phyloP scores from a whole-genome alignment of 2,888 invertebrate genomes.

The Carabus problematicus region DNA sequence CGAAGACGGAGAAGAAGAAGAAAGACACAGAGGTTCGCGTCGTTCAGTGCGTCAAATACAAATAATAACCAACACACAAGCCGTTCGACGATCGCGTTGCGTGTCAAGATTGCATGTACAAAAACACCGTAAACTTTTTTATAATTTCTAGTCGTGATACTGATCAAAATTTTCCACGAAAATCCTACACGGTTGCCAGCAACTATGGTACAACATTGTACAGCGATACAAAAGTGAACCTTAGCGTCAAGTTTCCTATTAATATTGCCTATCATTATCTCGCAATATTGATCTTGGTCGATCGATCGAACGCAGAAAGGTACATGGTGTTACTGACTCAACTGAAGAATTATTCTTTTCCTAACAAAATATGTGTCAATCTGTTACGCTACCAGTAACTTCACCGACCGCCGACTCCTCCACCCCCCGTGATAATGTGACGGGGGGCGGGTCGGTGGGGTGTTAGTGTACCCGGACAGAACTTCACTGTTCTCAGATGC shows the following conservation, averaged over 20 bases:
- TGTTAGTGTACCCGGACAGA: neutral
- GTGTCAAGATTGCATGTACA: conserved; percentile 57
- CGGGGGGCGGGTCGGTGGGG: no score
- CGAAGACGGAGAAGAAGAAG: no score
- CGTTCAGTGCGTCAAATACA: no score
- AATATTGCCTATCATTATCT: conserved; percentile 49
- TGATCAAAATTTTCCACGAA: conserved; percentile 55
- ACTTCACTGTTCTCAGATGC: neutral
- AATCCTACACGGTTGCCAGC: conserved; percentile 50
- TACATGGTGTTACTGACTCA: conserved; percentile 39
- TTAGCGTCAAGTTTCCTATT: conserved; percentile 47
- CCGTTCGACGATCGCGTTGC: conserved; percentile 46
- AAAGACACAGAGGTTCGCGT: no score
- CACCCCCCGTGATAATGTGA: no score
- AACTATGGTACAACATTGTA: conserved; percentile 43
- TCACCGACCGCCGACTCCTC: no score
- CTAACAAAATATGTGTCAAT: conserved; percentile 37
- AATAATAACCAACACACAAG: no score
- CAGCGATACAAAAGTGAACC: conserved; percentile 45
- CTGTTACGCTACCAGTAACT: conserved; percentile 19
- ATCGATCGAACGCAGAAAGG: conserved; percentile 38
- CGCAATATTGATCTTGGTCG: conserved; percentile 41
- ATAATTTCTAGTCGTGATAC: conserved; percentile 53
- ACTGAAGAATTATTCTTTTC: conserved; percentile 33
- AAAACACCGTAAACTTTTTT: conserved; percentile 58